Evolutionary conservation across 2,888 invertebrate species (phyloP), one percentile per base, ranked within the genome.

Genomic region (Trachelus troglodyta): DNA sequence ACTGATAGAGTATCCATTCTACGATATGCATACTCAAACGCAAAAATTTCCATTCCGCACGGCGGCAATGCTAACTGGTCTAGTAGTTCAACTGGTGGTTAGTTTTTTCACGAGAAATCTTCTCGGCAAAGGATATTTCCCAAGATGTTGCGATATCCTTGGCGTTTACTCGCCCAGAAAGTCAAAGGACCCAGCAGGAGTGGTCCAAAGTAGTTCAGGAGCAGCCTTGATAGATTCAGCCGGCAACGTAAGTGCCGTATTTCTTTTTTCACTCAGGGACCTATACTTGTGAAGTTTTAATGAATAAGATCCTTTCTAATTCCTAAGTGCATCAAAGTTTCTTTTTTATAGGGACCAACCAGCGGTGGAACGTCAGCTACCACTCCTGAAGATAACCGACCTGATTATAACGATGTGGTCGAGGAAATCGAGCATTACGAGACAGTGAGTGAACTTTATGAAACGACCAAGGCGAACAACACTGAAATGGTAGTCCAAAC

Each of bases 11-110:
- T 95, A 94, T 85, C 95, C 95, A 0, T 91, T 89, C 80, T 93
- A 90, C 85, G 92, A 93, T 82, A 83, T 83, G 11, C 88, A 84
- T 68, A 88, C 86, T 1, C 91, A 92, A 11, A 90, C 89, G 6
- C 95, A 95, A 87, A 92, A 93, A 81, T 95, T 95, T 88, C 95
- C 95, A 3, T 95, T 94, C 87, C 93, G 95, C 79, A 95, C 95
- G 1, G 90, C 94, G 12, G 92, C 94, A 78, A 95, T 96, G 95
- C 85, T 94, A 77, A 87, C 93, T 23, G 93, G 94, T 4, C 89
- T 94, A 23, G 81, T 91, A 35, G 92, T 92, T 3, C 92, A 94
- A 75, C 89, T 94, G 31, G 79, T 91, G 68, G 92, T 94, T 33
- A 94, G 94, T n/a, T 90, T 90, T 80, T 84, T 93, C 56, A 90